A percentile compares a stretch with the other conserved stretches of the same genome.
These are phyloP conservation scores for Isoperla grammatica DNA, from an alignment of 2,888 invertebrate genomes.

Conservation along the genomic window DNA sequence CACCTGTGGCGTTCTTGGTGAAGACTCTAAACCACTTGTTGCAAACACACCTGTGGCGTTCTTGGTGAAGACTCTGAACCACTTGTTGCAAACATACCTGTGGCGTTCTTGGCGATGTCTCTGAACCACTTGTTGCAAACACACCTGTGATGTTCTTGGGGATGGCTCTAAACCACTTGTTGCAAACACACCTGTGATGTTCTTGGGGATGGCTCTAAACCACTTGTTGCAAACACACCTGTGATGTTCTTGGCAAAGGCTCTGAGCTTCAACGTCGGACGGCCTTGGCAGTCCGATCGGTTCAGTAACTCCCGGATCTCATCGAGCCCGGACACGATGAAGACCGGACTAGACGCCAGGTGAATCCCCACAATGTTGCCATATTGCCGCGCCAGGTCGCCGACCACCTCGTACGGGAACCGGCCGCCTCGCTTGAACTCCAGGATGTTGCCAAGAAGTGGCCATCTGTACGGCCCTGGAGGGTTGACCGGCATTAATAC, in stretches of 20 bases:
- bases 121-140: too few species aligned
- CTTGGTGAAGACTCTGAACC: too few species aligned
- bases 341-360: constrained; percentile 9
- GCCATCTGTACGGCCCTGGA: constrained; percentile 18
- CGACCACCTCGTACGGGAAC: not conserved
- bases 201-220: too few species aligned
- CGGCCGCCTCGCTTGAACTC: constrained; percentile 3
- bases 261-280: not conserved
- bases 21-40: too few species aligned
- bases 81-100: too few species aligned
- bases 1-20: too few species aligned
- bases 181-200: too few species aligned
- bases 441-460: constrained; percentile 15
- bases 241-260: constrained; percentile 2
- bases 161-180: too few species aligned
- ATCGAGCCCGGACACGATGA: constrained; percentile 16
- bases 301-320: constrained; percentile 18
- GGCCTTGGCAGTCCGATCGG: constrained; percentile 13
- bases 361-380: constrained; percentile 19
- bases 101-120: too few species aligned
- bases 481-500: too few species aligned
- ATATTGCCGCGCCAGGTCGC: constrained; percentile 5
- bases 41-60: too few species aligned
- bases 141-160: too few species aligned
- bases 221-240: constrained; percentile 1